phyloP scores from a whole-genome alignment of 2,113 vertebrate genomes.

The Malurus cyaneus region DNA sequence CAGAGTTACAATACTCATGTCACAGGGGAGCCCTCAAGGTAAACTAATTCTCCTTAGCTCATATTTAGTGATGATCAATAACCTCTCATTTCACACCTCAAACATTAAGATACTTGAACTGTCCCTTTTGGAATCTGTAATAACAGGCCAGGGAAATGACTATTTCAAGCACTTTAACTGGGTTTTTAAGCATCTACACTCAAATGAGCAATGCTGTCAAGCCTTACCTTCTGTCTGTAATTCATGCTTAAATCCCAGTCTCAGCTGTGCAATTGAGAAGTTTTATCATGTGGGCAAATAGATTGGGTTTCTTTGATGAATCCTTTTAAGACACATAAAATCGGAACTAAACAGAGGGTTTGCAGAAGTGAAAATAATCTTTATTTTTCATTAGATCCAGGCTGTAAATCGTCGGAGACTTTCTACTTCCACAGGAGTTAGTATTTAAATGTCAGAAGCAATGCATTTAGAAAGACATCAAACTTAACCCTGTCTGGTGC shows the following conservation, averaged over 20 bases:
- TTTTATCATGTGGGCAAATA: not conserved
- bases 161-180: not conserved
- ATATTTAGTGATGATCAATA: not conserved
- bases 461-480: not conserved
- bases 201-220: not conserved
- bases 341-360: not conserved
- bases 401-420: not conserved
- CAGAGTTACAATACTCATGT: not conserved
- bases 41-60: not conserved
- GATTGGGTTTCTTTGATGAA: not conserved
- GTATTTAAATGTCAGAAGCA: not conserved
- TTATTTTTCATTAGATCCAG: not conserved
- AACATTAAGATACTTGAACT: not conserved
- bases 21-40: not conserved
- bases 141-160: not conserved
- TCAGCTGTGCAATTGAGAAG: not conserved
- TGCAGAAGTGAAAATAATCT: not conserved
- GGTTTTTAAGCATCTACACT: not conserved
- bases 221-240: not conserved
- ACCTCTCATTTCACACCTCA: not conserved
- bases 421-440: not conserved
- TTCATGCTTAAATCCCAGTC: not conserved
- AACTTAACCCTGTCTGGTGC: not conserved
- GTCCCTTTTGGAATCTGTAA: not conserved
- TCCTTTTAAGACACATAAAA: not conserved